Evolutionary conservation across 1,140 invertebrate species (phyloP), one percentile per base, ranked within the genome.

Genomic region (Drosophila nasuta): DNA sequence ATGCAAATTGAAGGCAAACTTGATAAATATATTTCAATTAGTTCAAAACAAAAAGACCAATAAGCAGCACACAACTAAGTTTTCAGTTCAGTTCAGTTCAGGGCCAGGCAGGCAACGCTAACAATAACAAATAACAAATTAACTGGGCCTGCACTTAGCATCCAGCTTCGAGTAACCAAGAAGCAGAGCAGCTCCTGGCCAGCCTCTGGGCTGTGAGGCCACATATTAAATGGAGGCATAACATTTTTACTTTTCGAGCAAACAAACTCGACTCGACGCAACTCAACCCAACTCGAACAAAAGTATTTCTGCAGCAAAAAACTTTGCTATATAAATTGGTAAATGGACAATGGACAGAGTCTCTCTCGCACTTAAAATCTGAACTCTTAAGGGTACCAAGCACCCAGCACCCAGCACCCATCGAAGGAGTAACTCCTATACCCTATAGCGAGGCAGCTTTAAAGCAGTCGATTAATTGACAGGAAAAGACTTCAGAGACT

Each of bases 61-160:
- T 64, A 64, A 64, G 20, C 46, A 41, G 28, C 17, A 25, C 17
- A 58, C 15, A 59, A 35, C 54, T 17, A 65, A 72, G 45, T 59
- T 66, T 35, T 25, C 54, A 43, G 38, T 41, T n/a, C 7, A 41
- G 11, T 11, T 3, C n/a, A 43, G 11, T 3, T 3, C 5, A 28
- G 8, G 25, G 54, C 25, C 5, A 43, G 45, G 48, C 43, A 48
- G 45, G 25, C 62, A 48, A 74, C 52, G 52, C 82, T 88, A 82
- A 77, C 82, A 88, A 82, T 87, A 87, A 88, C 82, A 88, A 87
- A 88, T 83, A 87, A 88, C 82, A 88, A 87, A 88, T 83, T 83
- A 85, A 86, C 81, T 75, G 69, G 57, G 56, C 68, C 56, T 59
- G 46, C 54, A 73, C 58, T 64, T 35, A 51, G 28, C 25, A 48